Conservation (phyloP, 1,140 invertebrate genomes). For the Papilio helenus region DNA sequence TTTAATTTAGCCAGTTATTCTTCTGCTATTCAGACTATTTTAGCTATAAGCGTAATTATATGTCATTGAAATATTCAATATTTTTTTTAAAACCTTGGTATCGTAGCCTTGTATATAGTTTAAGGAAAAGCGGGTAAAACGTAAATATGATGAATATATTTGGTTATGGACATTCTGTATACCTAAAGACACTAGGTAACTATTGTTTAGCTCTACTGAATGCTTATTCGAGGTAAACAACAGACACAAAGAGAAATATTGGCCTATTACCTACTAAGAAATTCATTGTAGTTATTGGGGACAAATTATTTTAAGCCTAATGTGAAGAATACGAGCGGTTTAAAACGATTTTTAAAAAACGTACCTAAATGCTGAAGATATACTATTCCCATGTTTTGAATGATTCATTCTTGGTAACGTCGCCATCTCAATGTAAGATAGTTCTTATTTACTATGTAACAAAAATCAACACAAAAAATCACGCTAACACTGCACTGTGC, state of each 20-base stretch:
- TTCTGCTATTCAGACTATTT: no score
- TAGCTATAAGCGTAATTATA: not conserved
- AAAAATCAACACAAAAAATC: constrained; percentile 35
- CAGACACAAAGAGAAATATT: not conserved
- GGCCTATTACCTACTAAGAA: not conserved
- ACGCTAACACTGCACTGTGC: constrained; percentile 43
- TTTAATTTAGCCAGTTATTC: no score
- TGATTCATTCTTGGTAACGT: constrained; percentile 73
- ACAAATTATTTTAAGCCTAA: not conserved
- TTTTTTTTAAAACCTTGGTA: not conserved
- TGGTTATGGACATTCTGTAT: not conserved
- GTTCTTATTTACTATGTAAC: constrained; percentile 38
- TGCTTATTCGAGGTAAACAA: not conserved
- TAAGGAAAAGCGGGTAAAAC: not conserved
- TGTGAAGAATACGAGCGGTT: no score
- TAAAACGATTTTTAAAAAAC: constrained; percentile 30
- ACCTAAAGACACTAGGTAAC: not conserved
- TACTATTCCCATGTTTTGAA: constrained; percentile 65
- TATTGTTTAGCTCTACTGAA: not conserved
- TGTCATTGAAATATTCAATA: not conserved
- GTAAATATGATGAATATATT: not conserved
- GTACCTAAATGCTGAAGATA: constrained; percentile 73
- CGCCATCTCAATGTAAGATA: constrained; percentile 59
- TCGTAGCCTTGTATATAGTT: not conserved
- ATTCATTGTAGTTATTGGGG: not conserved